These are phyloP conservation scores for Fragum fragum DNA, from an alignment of 2,888 invertebrate genomes.

Conservation along the genomic window DNA sequence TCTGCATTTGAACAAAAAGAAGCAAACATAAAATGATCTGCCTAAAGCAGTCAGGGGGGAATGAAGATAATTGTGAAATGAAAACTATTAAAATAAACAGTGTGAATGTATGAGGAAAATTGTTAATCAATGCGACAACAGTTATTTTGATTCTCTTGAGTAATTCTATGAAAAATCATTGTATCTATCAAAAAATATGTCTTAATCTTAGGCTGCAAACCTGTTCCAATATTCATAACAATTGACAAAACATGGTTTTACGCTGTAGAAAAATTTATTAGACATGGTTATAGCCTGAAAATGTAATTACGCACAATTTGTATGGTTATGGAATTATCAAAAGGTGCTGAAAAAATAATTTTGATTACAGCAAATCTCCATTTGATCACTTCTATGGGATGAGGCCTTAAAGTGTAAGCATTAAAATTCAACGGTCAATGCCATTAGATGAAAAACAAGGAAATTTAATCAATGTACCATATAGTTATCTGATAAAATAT, in stretches of 20 bases:
- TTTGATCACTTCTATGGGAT: conserved; percentile 54
- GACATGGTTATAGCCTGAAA: conserved; percentile 15
- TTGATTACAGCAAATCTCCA: conserved; percentile 58
- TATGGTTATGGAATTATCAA: conserved; percentile 6
- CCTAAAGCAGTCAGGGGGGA: conserved; percentile 2
- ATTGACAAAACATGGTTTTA: conserved; percentile 9
- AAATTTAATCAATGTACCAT: conserved; percentile 61
- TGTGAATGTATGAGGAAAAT: conserved; percentile 18
- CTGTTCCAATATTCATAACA: not conserved
- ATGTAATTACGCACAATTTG: conserved; percentile 19
- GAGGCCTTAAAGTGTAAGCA: conserved; percentile 60
- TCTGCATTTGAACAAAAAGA: not conserved
- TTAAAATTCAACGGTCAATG: conserved; percentile 60
- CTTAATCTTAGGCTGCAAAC: not conserved
- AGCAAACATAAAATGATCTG: conserved; percentile 21
- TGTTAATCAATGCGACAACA: conserved; percentile 27
- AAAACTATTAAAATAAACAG: not conserved
- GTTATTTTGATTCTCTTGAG: not conserved
- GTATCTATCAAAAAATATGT: not conserved
- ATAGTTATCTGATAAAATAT: conserved; percentile 59
- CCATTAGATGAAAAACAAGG: conserved; percentile 68
- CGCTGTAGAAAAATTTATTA: conserved; percentile 18
- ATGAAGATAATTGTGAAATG: conserved; percentile 9
- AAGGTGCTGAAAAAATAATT: conserved; percentile 56
- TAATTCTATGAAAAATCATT: not conserved